phyloP scores from a whole-genome alignment of 2,113 vertebrate genomes.

The Salvelinus alpinus region DNA sequence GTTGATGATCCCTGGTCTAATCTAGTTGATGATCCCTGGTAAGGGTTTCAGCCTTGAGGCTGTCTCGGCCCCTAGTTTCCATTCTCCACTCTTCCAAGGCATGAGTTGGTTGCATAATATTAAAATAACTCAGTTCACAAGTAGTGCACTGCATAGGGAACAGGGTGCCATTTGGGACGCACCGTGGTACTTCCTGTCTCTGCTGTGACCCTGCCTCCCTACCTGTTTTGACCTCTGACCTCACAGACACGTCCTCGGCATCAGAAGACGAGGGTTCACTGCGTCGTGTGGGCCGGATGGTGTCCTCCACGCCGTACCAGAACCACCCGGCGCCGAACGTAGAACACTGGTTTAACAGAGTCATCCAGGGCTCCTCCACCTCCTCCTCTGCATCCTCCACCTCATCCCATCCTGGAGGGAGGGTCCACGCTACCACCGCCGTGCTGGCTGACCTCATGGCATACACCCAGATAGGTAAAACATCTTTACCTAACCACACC shows the following conservation, averaged over 20 bases:
- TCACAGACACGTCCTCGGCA: conserved; percentile 95
- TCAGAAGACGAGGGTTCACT: conserved; percentile 98
- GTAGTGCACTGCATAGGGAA: too few species aligned
- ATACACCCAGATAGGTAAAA: conserved; percentile 90
- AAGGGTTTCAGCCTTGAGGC: background rate
- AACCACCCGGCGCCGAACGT: conserved; percentile 76
- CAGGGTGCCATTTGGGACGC: too few species aligned
- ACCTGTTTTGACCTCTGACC: conserved; percentile 39
- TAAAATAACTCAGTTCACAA: background rate
- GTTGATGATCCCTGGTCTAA: too few species aligned
- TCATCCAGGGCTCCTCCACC: conserved; percentile 96
- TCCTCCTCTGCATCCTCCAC: conserved; percentile 98
- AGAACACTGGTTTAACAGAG: conserved; percentile 93
- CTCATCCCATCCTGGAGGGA: conserved; percentile 93
- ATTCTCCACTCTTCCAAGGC: too few species aligned
- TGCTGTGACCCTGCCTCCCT: conserved; percentile 23
- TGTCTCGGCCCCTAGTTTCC: too few species aligned
- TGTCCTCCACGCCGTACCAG: conserved; percentile 85
- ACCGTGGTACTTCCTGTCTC: too few species aligned
- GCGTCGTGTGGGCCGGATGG: conserved; percentile 84
- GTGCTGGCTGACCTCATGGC: conserved; percentile 87
- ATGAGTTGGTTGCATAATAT: conserved; percentile 5
- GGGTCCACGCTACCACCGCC: conserved; percentile 75
- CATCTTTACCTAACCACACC: conserved; percentile 40
- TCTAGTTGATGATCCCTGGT: too few species aligned